Evolutionary conservation across 2,888 invertebrate species (phyloP), one percentile per base, ranked within the genome.

Genomic region (Drosophila eohydei): DNA sequence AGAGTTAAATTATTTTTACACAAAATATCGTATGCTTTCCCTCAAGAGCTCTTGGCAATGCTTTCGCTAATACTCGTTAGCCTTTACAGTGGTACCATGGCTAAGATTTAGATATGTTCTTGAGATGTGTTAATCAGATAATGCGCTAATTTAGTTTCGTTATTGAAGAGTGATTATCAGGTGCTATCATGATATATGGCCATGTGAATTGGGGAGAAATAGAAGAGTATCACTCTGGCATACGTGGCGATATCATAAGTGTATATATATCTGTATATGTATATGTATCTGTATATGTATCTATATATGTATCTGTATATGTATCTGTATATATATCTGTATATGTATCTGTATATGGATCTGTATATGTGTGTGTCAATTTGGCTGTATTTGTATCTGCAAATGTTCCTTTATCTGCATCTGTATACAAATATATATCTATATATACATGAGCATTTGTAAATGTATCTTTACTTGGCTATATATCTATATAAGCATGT

Each of bases 391-490:
- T 2, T 43, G 6, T 9, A 43, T 21, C 11, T 43, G 21, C 4
- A 3, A 21, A 21, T 21, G 16, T 16, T 21, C 1, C 21, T 21
- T 1, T 21, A 46, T 14, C 12, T 44, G 14, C 7, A 14, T 14
- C 14, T 28, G 8, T 30, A 32, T 34, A 48, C 48, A 52, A 40
- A 40, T 50, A 58, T 64, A 30, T 66, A 14, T 34, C 8, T 34
- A 21, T 21, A 21, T 21, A 21, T 21, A 1, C 21, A 21, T 21
- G 21, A 21, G 21, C 21, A 21, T 21, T 9, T 50, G 65, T 21
- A 48, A 38, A 64, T 71, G 56, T 55, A 64, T 43, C 41, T 46
- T 59, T 69, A 71, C 21, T 21, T 21, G 21, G 21, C 21, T 50
- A 58, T 64, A 30, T 66, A 14, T 34, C 8, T 34, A 21, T 21